Conservation (phyloP, 2,888 invertebrate genomes). For the Camponotus fellah region DNA sequence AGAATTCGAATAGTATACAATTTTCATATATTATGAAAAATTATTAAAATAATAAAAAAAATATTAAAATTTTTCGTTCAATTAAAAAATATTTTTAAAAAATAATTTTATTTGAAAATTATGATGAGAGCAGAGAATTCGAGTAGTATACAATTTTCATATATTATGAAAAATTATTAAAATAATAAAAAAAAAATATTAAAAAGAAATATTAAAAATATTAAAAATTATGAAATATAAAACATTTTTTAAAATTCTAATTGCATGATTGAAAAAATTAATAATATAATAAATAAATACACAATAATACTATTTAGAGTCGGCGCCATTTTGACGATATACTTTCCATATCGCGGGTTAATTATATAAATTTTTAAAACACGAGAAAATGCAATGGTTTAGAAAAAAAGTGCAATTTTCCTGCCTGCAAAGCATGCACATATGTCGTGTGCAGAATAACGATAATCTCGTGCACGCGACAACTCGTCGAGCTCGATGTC, state of each 20-base stretch:
- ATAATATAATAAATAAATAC: neutral
- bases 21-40: neutral
- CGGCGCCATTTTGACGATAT: neutral
- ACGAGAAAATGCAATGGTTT: neutral
- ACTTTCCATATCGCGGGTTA: neutral
- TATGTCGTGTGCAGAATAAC: neutral
- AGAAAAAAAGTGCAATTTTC: neutral
- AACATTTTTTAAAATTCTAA: neutral
- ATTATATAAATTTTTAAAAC: constrained; percentile 6
- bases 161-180: neutral
- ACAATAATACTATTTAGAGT: neutral
- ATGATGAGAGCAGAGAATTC: neutral
- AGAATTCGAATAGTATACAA: too few relatives aligned
- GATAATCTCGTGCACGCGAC: constrained; percentile 19
- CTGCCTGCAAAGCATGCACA: neutral
- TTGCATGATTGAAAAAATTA: neutral
- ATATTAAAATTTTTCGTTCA: neutral
- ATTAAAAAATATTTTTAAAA: neutral
- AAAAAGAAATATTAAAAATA: too few relatives aligned
- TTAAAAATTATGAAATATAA: neutral
- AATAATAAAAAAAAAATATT: too few relatives aligned
- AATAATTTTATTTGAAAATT: neutral
- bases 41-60: too few relatives aligned
- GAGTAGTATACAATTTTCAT: too few relatives aligned
- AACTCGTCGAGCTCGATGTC: constrained; percentile 14